Evolutionary conservation across 2,797 vertebrate genomes (phyloP).

Genomic region (Ficedula albicollis): DNA sequence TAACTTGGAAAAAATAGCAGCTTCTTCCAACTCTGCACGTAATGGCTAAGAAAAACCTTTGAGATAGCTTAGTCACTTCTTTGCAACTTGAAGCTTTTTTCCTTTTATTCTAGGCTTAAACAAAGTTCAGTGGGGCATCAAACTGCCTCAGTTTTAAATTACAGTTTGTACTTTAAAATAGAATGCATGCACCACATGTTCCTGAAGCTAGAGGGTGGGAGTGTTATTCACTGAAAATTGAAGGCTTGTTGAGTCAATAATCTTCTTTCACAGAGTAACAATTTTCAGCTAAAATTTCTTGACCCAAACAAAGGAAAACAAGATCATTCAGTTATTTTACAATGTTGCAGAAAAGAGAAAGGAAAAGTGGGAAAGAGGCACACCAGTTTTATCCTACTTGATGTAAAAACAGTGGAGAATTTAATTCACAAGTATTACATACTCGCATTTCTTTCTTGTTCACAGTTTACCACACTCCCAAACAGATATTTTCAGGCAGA

Average conservation of each 20-base stretch:
- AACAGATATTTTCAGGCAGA: slow-evolving; percentile 60
- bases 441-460: slow-evolving; percentile 36
- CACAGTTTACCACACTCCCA: slow-evolving; percentile 30
- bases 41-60: slow-evolving; percentile 64
- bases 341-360: slow-evolving; percentile 70
- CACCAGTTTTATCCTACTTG: slow-evolving; percentile 45
- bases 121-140: slow-evolving; percentile 86
- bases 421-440: slow-evolving; percentile 36
- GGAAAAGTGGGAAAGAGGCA: slow-evolving; percentile 26
- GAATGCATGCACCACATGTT: slow-evolving; percentile 80
- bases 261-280: slow-evolving; percentile 83
- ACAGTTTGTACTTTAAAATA: slow-evolving; percentile 84
- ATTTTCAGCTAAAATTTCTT: slow-evolving; percentile 87
- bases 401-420: slow-evolving; percentile 55
- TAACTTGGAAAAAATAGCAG: background rate
- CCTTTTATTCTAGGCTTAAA: slow-evolving; percentile 81
- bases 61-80: slow-evolving; percentile 77
- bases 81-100: slow-evolving; percentile 73
- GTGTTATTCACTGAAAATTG: slow-evolving; percentile 84
- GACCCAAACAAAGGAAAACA: slow-evolving; percentile 86
- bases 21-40: slow-evolving; percentile 19
- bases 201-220: slow-evolving; percentile 81
- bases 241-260: slow-evolving; percentile 86
- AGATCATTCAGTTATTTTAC: slow-evolving; percentile 82
- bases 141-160: slow-evolving; percentile 83